A percentile compares a stretch with the other conserved stretches of the same genome.
These are phyloP conservation scores for Papilio helenus DNA, from an alignment of 1,140 invertebrate species.

Conservation along the genomic window DNA sequence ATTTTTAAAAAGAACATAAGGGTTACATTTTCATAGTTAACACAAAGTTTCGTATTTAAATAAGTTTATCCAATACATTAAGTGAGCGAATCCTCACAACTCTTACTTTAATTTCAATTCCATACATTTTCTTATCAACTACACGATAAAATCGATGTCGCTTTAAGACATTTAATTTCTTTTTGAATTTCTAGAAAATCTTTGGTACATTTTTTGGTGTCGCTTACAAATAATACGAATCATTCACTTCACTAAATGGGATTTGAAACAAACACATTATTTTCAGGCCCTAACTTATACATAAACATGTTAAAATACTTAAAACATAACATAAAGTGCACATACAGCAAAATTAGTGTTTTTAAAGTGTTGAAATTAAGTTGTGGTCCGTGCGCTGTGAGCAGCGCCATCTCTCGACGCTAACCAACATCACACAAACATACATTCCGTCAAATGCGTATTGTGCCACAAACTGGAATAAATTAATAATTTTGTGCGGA, in stretches of 20 bases:
- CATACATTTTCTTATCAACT: background rate
- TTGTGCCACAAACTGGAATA: too few relatives aligned
- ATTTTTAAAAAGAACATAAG: too few relatives aligned
- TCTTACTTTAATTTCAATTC: conserved; percentile 1
- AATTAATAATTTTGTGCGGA: too few relatives aligned
- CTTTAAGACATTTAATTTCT: background rate
- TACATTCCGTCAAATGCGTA: too few relatives aligned
- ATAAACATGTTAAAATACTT: background rate
- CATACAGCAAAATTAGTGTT: background rate
- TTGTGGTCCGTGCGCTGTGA: too few relatives aligned
- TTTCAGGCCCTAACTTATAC: background rate
- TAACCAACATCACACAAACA: too few relatives aligned
- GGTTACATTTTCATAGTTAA: too few relatives aligned
- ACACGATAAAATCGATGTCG: background rate
- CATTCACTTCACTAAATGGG: background rate
- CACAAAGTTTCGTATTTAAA: background rate
- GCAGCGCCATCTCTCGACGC: too few relatives aligned
- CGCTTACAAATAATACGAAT: background rate
- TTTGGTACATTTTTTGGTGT: conserved; percentile 8
- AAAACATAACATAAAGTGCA: background rate
- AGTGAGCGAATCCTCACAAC: background rate
- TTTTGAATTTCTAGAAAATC: background rate
- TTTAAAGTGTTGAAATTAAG: too few relatives aligned
- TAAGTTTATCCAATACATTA: background rate
- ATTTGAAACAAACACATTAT: background rate